Evolutionary conservation across 2,113 vertebrate genomes (phyloP).

Genomic region (Brevimyrus niger): DNA sequence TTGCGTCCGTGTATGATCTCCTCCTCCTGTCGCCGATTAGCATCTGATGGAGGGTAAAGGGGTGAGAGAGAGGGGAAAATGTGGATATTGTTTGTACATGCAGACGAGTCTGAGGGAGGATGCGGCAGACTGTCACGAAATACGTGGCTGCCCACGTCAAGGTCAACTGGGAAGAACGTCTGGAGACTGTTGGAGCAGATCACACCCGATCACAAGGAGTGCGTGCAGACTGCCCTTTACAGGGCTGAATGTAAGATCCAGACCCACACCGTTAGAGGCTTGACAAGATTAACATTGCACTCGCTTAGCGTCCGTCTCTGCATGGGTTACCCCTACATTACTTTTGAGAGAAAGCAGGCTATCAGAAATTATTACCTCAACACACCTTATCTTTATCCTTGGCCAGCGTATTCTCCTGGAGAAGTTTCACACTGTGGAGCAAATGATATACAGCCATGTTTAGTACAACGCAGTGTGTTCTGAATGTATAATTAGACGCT

Average conservation of each 20-base stretch:
- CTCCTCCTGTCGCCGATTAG: conserved; percentile 25
- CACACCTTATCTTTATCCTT: not conserved
- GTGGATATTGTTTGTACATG: not conserved
- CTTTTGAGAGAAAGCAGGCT: not conserved
- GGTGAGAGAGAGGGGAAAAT: not conserved
- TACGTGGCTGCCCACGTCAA: not conserved
- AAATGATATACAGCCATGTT: not conserved
- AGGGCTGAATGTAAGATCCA: not conserved
- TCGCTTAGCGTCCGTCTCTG: not conserved
- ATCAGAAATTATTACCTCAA: not conserved
- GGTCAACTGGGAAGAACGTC: not conserved
- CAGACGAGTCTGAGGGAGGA: conserved; percentile 6
- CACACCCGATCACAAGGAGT: not conserved
- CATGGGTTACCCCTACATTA: not conserved
- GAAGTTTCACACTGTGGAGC: not conserved
- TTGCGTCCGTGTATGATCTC: not conserved
- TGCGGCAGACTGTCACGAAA: not conserved
- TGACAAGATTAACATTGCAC: not conserved
- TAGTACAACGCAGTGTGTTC: not conserved
- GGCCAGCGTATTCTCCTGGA: not conserved
- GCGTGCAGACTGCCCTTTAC: not conserved
- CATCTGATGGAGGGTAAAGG: conserved; percentile 6
- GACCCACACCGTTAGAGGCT: not conserved
- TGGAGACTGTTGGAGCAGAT: not conserved
- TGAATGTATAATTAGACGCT: not conserved